Evolutionary conservation across 1,140 invertebrate species (phyloP), one percentile per base, ranked within the genome.

Genomic region (Drusus annulatus): DNA sequence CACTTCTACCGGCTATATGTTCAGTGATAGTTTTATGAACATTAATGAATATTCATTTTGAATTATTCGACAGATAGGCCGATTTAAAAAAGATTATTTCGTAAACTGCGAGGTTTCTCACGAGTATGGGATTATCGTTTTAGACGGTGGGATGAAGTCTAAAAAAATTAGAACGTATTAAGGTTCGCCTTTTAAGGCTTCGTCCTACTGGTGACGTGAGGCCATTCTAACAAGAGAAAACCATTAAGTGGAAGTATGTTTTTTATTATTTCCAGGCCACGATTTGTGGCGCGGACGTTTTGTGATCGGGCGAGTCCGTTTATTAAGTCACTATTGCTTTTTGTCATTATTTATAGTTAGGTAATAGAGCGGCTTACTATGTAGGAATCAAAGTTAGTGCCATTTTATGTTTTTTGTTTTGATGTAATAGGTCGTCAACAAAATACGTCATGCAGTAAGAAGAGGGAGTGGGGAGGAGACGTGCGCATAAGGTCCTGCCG

Each of bases 51-150:
- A 45, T 45, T 45, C 36, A 45, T 45, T 45, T 13, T 2, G 36
- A 13, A 60, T 19, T 25, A 60, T 60, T 19, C 7, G 15, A 60
- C 8, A 21, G 21, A 60, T 25, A 23, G 58, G 0, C 17, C 19
- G 58, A 17, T 23, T 60, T 23, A 60, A 60, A 56, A 60, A 60
- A 25, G 19, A 7, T 23, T 23, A 60, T 60, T 60, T 23, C 15
- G 58, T 21, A 60, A 60, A 60, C 19, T 60, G 23, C 36, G 23
- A 60, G 19, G 62, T 15, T 65, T 65, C 23, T 65, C 62, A 65
- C 62, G 31, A 65, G 45, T 65, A 31, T 65, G 62, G 62, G 62
- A 65, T 65, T 36, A 65, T 65, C 62, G n/a, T 45, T 45, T 13
- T 45, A 45, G 10, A 45, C 36, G 36, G 36, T 45, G 36, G 36